Evolutionary conservation across 1,140 invertebrate species (phyloP).

Genomic region (Drosophila pallidifrons): DNA sequence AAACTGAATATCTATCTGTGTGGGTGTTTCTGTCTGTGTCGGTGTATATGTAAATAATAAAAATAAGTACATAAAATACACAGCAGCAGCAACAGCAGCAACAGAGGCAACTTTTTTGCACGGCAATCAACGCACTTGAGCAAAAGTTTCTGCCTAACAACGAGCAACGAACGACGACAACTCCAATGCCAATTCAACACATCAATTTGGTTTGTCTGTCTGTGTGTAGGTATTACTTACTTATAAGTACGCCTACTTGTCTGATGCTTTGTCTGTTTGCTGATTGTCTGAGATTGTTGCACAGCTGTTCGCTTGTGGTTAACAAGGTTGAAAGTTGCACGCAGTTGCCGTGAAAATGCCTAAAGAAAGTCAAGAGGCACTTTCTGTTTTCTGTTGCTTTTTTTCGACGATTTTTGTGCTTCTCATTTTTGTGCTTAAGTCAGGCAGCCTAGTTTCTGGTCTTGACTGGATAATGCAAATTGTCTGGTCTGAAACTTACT

Average conservation of each 20-base stretch:
- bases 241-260: constrained; percentile 23
- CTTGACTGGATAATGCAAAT: constrained; percentile 52
- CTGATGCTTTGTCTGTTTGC: constrained; percentile 41
- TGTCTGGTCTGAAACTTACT: constrained; percentile 26
- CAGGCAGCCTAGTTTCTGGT: constrained; percentile 22
- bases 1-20: constrained; percentile 16
- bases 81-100: constrained; percentile 8
- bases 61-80: constrained; percentile 75
- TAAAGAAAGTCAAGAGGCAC: constrained; percentile 64
- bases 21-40: constrained; percentile 16
- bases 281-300: constrained; percentile 50
- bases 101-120: constrained; percentile 71
- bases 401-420: not conserved
- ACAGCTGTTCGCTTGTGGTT: constrained; percentile 68
- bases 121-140: constrained; percentile 81
- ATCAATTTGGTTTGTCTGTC: constrained; percentile 55
- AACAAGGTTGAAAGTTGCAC: constrained; percentile 40
- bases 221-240: constrained; percentile 23
- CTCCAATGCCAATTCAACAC: constrained; percentile 53
- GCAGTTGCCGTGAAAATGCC: constrained; percentile 53
- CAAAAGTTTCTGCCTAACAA: constrained; percentile 73
- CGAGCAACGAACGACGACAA: constrained; percentile 18
- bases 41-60: constrained; percentile 69
- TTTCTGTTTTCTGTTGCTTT: constrained; percentile 1
- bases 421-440: not conserved